phyloP scores from a whole-genome alignment of 2,797 vertebrate genomes.

The Galagoides demidoff region DNA sequence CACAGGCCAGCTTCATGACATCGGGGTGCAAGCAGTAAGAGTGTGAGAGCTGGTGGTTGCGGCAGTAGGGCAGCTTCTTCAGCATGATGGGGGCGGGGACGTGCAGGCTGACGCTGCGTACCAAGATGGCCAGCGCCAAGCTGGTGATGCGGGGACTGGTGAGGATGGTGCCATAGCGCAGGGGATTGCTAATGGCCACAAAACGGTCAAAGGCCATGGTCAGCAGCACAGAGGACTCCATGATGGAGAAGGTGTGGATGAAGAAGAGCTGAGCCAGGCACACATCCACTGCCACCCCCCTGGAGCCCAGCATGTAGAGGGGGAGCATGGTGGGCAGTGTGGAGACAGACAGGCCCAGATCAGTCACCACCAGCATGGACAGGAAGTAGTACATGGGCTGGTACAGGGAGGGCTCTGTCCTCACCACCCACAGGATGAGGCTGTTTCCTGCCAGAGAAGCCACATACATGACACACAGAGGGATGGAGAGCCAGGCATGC shows the following conservation, averaged over 20 bases:
- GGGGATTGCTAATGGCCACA: conserved; percentile 71
- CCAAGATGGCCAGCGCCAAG: conserved; percentile 50
- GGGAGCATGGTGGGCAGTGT: conserved; percentile 69
- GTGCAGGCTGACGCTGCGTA: conserved; percentile 50
- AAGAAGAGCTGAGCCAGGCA: conserved; percentile 77
- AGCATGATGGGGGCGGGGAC: conserved; percentile 70
- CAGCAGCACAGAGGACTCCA: conserved; percentile 77
- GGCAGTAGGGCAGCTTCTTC: conserved; percentile 62
- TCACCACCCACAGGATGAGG: conserved; percentile 73
- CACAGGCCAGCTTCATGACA: conserved; percentile 85
- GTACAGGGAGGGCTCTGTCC: conserved; percentile 64
- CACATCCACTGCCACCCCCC: neutral
- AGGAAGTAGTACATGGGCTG: conserved; percentile 80
- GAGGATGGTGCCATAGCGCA: conserved; percentile 67
- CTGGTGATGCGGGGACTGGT: conserved; percentile 10
- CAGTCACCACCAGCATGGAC: conserved; percentile 61
- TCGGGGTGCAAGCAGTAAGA: conserved; percentile 67
- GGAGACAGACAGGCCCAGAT: conserved; percentile 70
- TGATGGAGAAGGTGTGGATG: conserved; percentile 75
- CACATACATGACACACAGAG: conserved; percentile 71
- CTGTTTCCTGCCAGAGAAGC: conserved; percentile 73
- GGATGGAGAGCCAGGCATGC: conserved; percentile 71
- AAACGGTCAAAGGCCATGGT: conserved; percentile 73
- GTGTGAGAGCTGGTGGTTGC: neutral
- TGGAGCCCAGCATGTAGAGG: conserved; percentile 49